phyloP scores from a whole-genome alignment of 2,113 vertebrate genomes.

The Sakesphorus luctuosus region DNA sequence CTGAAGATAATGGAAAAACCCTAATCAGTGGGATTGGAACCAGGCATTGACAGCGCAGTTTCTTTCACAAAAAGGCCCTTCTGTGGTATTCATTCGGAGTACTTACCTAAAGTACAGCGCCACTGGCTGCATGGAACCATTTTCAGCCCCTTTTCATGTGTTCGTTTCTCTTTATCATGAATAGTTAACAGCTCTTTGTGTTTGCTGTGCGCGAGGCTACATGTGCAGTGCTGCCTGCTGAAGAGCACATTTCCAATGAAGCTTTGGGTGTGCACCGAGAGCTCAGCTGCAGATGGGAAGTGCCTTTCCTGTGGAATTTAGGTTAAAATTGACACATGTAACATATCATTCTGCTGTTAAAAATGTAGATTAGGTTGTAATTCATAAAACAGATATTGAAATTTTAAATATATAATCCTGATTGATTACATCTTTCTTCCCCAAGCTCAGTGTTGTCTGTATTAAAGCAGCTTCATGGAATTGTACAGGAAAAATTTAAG shows the following conservation, averaged over 20 bases:
- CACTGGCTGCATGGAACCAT: not conserved
- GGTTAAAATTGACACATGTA: constrained; percentile 32
- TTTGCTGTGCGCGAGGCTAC: not conserved
- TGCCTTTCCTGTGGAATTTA: constrained; percentile 73
- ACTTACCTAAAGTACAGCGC: not conserved
- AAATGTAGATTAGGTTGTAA: not conserved
- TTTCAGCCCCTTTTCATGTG: not conserved
- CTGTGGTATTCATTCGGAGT: not conserved
- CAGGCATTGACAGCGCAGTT: not conserved
- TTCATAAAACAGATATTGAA: not conserved
- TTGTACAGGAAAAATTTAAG: not conserved
- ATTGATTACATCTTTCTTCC: not conserved
- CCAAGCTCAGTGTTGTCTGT: not conserved
- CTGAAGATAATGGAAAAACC: not conserved
- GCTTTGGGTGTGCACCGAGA: constrained; percentile 48
- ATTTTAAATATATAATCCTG: not conserved
- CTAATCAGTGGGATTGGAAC: not conserved
- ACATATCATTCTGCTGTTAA: not conserved
- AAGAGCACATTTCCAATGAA: constrained; percentile 36
- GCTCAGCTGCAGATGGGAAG: constrained; percentile 60
- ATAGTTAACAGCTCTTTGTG: constrained; percentile 2
- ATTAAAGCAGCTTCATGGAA: not conserved
- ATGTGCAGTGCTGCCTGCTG: constrained; percentile 15
- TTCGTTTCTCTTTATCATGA: not conserved
- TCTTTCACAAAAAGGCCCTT: not conserved